Evolutionary conservation across 92 coral and sea anemone genomes (phyloP).

Genomic region (Meandrina meandrites): DNA sequence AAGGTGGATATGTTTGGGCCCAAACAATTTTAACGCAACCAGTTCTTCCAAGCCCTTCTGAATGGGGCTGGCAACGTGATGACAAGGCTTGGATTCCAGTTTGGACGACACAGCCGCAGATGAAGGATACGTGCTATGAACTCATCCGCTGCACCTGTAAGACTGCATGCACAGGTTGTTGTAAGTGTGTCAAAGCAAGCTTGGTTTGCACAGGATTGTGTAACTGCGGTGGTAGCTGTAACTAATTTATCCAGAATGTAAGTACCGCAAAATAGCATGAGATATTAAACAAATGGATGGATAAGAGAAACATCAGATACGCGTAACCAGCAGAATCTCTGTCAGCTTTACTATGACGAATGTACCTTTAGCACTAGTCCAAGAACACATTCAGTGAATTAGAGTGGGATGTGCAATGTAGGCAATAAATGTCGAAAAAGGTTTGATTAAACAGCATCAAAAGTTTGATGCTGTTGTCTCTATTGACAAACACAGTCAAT

Average conservation of each 20-base stretch:
- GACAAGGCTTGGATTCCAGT: not conserved
- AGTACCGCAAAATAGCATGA: no score
- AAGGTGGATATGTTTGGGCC: constrained; percentile 46
- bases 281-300: no score
- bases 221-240: constrained; percentile 34
- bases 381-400: no score
- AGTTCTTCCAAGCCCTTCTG: constrained; percentile 7
- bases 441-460: no score
- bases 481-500: no score
- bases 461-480: no score
- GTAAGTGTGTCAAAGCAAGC: constrained; percentile 36
- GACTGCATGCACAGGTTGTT: constrained; percentile 3
- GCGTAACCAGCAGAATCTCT: no score
- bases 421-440: no score
- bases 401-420: no score
- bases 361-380: no score
- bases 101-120: constrained; percentile 47
- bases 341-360: no score
- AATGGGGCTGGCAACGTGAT: constrained; percentile 24
- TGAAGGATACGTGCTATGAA: constrained; percentile 43
- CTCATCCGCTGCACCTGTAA: constrained; percentile 33
- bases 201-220: constrained; percentile 50
- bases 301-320: no score
- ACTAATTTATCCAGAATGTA: not conserved
- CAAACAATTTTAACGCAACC: constrained; percentile 23